Percentiles rank a stretch among this genome's conserved stretches.
Conservation (phyloP, 2,797 vertebrate species). For the Monodelphis domestica region DNA sequence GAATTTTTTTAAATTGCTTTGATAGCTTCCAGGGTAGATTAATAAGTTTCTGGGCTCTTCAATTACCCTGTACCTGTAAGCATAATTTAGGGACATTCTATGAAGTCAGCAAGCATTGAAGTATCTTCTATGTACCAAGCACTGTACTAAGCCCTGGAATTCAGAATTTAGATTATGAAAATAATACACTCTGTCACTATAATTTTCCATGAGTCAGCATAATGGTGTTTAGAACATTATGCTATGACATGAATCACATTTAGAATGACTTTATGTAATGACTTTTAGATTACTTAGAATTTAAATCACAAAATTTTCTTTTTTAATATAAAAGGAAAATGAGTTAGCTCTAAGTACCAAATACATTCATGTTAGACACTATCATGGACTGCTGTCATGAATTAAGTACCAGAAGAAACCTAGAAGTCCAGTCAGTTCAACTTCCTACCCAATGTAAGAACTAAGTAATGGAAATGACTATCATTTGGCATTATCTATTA, state of each 20-base stretch:
- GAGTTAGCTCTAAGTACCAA: background rate
- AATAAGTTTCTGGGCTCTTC: background rate
- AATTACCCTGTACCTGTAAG: background rate
- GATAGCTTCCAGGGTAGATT: background rate
- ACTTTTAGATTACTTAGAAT: conserved; percentile 15
- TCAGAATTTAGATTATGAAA: background rate
- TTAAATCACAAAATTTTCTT: conserved; percentile 1
- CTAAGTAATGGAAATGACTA: conserved; percentile 15
- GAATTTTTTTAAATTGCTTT: background rate
- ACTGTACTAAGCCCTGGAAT: background rate
- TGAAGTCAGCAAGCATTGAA: background rate
- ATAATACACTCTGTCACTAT: background rate
- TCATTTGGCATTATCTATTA: background rate
- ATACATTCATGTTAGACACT: background rate
- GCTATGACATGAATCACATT: background rate
- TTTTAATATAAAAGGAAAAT: background rate
- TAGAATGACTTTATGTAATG: background rate
- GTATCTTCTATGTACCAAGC: background rate
- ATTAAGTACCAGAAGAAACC: background rate
- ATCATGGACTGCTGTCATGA: background rate
- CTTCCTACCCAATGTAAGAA: conserved; percentile 13
- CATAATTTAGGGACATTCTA: background rate
- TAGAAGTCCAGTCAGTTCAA: background rate
- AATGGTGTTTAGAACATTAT: background rate
- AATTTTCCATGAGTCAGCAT: conserved; percentile 9